Percentiles rank a stretch among this genome's conserved stretches.
Conservation (phyloP, 2,888 invertebrate species). For the Chironomus tentans region DNA sequence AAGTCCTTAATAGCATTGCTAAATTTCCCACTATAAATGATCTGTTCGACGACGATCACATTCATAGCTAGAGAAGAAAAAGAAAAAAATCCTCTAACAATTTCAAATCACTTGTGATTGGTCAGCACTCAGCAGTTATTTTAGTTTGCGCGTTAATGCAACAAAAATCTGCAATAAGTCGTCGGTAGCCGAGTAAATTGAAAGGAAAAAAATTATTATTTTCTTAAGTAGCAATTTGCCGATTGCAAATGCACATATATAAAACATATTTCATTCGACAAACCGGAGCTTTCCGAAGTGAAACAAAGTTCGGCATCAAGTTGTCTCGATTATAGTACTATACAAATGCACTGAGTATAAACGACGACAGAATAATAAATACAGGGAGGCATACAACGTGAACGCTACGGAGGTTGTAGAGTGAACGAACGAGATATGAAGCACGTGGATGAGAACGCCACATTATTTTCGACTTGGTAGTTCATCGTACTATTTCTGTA, state of each 20-base stretch:
- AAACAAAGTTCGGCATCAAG: too few species aligned
- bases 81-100: neutral
- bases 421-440: neutral
- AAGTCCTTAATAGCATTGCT: too few species aligned
- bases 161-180: too few species aligned
- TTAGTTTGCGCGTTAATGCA: too few species aligned
- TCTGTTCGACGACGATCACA: neutral
- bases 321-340: too few species aligned
- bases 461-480: constrained; percentile 16
- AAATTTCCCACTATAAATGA: neutral
- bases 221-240: neutral
- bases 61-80: neutral
- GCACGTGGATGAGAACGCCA: constrained; percentile 13
- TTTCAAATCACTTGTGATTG: constrained; percentile 2
- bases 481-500: constrained; percentile 23
- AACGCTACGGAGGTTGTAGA: constrained; percentile 9
- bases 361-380: neutral
- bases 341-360: too few species aligned
- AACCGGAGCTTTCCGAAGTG: neutral
- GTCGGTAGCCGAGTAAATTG: neutral
- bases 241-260: neutral
- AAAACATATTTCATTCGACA: neutral
- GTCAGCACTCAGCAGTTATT: neutral
- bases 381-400: constrained; percentile 11
- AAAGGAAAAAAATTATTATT: neutral